Evolutionary conservation across 2,113 vertebrate species (phyloP), one percentile per base, ranked within the genome.

Genomic region (Monopterus albus): DNA sequence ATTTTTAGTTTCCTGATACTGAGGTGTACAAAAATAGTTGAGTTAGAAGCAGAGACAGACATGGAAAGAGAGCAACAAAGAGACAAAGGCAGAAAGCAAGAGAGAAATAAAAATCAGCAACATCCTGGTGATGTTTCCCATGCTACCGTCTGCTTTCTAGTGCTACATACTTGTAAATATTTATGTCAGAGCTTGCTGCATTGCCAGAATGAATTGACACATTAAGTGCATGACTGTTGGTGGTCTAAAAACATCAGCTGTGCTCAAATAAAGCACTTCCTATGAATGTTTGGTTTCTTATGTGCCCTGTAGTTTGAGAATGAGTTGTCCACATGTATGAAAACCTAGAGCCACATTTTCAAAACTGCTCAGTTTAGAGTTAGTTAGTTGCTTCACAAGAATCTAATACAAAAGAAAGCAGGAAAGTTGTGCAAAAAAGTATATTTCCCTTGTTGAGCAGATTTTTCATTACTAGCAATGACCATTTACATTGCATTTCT

Each of bases 11-110:
- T 79, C 64, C 75, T 64, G 50, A 75, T 57, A 35, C 56, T 43
- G 66, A 62, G 77, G 53, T 72, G 43, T 82, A 79, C 52, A 86
- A 87, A 87, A 89, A 86, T 86, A 83, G 74, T 35, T 50, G 47
- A 58, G 66, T 45, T 49, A 71, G 59, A 82, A 53, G 74, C 38
- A 70, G 50, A 75, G 53, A 63, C 18, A 62, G 51, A 68, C 58
- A 72, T 18, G 12, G 55, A 60, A 43, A 50, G 50, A 75, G 56
- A 51, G 71, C 31, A 71, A 52, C n/a, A 50, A 23, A 61, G 58
- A 58, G 61, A 74, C 6, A 62, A 36, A 76, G 47, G 14, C 47
- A 47, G 55, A 70, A 25, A 61, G 42, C 45, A 64, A 57, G 31
- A 78, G 10, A 50, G 28, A 56, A 69, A 65, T 23, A 51, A 62